phyloP scores from a whole-genome alignment of 2,888 invertebrate species.

The Oligia strigilis region DNA sequence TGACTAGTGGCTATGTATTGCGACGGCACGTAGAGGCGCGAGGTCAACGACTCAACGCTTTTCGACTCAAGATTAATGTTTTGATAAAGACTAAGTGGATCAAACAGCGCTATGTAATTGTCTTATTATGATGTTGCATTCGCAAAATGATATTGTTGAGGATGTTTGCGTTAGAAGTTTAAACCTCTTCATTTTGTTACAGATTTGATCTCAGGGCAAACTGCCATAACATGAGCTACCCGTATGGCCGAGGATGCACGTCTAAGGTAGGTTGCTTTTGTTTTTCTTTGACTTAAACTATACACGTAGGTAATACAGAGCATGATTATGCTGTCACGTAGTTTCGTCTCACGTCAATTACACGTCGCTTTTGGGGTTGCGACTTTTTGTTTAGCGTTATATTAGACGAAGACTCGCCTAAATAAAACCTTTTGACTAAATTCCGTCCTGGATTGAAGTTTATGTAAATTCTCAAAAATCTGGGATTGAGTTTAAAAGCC shows the following conservation, averaged over 20 bases:
- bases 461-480: background rate
- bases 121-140: conserved; percentile 69
- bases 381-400: conserved; percentile 22
- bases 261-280: conserved; percentile 49
- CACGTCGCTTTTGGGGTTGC: conserved; percentile 21
- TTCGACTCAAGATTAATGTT: conserved; percentile 67
- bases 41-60: conserved; percentile 69
- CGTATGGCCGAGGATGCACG: conserved; percentile 25
- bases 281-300: conserved; percentile 22
- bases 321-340: conserved; percentile 48
- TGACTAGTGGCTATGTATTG: conserved; percentile 58
- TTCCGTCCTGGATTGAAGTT: background rate
- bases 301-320: conserved; percentile 10
- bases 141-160: conserved; percentile 63
- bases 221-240: conserved; percentile 28
- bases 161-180: conserved; percentile 60
- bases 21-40: conserved; percentile 59
- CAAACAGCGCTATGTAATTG: conserved; percentile 70
- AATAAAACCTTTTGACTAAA: background rate
- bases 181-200: conserved; percentile 63
- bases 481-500: background rate
- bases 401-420: conserved; percentile 6
- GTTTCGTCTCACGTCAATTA: conserved; percentile 49
- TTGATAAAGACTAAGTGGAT: conserved; percentile 69
- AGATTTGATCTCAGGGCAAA: conserved; percentile 63